Conservation (phyloP, 2,888 invertebrate species). For the Cheilosia vernalis region DNA sequence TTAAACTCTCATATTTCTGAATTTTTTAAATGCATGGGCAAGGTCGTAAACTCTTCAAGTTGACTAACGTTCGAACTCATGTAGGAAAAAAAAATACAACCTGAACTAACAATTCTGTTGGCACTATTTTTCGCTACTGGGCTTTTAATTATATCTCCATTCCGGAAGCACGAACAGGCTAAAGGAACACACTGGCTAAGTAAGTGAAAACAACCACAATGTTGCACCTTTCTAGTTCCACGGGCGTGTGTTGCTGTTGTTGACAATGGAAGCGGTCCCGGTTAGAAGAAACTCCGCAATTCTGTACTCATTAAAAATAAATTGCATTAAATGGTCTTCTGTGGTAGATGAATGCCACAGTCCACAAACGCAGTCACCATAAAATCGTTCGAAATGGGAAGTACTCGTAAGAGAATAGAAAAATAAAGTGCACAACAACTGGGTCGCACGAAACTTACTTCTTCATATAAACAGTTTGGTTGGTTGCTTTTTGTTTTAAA, state of each 20-base stretch:
- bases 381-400: slow-evolving; percentile 15
- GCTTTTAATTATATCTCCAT: slow-evolving; percentile 63
- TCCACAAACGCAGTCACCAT: slow-evolving; percentile 18
- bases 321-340: slow-evolving; percentile 55
- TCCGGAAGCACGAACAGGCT: slow-evolving; percentile 43
- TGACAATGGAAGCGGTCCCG: neutral
- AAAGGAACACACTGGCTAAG: slow-evolving; percentile 23
- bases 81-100: too few relatives aligned
- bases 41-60: too few relatives aligned
- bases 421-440: too few relatives aligned
- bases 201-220: slow-evolving; percentile 44
- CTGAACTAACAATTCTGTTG: slow-evolving; percentile 39
- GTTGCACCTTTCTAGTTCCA: neutral
- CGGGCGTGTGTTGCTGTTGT: slow-evolving; percentile 6
- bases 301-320: slow-evolving; percentile 60
- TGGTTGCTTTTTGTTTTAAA: too few relatives aligned
- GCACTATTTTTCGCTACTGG: slow-evolving; percentile 45
- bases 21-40: too few relatives aligned
- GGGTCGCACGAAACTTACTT: too few relatives aligned
- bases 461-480: too few relatives aligned
- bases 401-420: neutral
- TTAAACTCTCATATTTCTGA: too few relatives aligned
- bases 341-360: slow-evolving; percentile 14
- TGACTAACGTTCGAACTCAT: too few relatives aligned
- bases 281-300: slow-evolving; percentile 14